These are phyloP conservation scores for Lagorchestes hirsutus DNA, from an alignment of 2,797 vertebrate genomes.

Conservation along the genomic window DNA sequence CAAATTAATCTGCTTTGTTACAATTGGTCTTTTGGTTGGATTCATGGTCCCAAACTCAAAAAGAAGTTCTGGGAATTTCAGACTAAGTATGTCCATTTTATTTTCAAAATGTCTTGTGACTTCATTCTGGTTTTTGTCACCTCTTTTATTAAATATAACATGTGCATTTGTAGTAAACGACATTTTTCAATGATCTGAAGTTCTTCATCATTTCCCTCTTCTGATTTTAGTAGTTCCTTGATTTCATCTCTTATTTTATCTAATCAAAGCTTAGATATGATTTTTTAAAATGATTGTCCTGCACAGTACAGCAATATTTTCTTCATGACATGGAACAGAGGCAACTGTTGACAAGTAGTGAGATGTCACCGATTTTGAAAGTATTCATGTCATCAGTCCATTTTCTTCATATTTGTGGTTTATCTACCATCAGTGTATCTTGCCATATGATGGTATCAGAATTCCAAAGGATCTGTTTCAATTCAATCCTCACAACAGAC, in stretches of 20 bases:
- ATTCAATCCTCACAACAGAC: not conserved
- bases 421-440: not conserved
- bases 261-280: not conserved
- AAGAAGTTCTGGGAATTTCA: not conserved
- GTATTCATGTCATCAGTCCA: not conserved
- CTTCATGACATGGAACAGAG: not conserved
- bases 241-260: not conserved
- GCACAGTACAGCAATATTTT: not conserved
- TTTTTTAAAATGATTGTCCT: not conserved
- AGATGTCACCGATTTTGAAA: not conserved
- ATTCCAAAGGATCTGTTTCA: not conserved
- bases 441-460: not conserved
- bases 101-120: not conserved
- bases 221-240: not conserved
- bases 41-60: not conserved
- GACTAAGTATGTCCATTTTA: not conserved
- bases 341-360: not conserved
- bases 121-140: not conserved
- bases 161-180: not conserved
- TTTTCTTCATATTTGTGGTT: not conserved
- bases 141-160: not conserved
- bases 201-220: not conserved
- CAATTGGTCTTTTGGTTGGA: not conserved
- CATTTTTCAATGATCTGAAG: not conserved
- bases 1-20: not conserved